These are phyloP conservation scores for Stenopsyche tienmushanensis DNA, from an alignment of 1,140 invertebrate genomes.

Conservation along the genomic window DNA sequence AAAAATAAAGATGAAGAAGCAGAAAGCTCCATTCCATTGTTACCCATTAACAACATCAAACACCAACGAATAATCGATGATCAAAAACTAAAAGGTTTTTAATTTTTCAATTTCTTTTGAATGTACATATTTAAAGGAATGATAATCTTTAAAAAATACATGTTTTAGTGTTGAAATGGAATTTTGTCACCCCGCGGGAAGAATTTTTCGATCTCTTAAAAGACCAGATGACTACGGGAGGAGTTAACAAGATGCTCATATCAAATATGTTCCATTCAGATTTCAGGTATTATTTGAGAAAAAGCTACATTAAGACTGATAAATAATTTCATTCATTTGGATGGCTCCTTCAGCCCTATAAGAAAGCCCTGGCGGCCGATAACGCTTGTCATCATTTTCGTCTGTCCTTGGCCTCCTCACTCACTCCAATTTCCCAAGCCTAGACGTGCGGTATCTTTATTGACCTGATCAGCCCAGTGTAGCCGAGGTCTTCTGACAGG, in stretches of 20 bases:
- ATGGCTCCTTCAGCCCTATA: too few relatives aligned
- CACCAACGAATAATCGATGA: conserved; percentile 91
- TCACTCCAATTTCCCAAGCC: too few relatives aligned
- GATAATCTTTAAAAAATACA: background rate
- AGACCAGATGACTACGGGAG: conserved; percentile 86
- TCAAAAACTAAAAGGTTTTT: conserved; percentile 75
- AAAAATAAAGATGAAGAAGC: conserved; percentile 84
- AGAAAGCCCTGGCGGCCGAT: too few relatives aligned
- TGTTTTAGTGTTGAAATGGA: conserved; percentile 83
- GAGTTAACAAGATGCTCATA: conserved; percentile 83
- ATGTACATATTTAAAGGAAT: conserved; percentile 6
- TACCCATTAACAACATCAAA: conserved; percentile 85
- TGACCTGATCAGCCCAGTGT: too few relatives aligned
- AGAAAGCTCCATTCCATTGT: conserved; percentile 70
- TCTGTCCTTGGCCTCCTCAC: too few relatives aligned
- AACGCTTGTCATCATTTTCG: too few relatives aligned
- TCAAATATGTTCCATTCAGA: conserved; percentile 93
- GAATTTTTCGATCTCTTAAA: conserved; percentile 92
- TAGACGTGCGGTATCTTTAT: too few relatives aligned
- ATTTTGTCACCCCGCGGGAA: conserved; percentile 88
- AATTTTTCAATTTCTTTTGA: background rate
- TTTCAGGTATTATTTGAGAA: too few relatives aligned
- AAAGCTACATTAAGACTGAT: conserved; percentile 21
- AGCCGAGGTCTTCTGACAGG: too few relatives aligned
- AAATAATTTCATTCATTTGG: conserved; percentile 9